Conservation (phyloP, 2,888 invertebrate species). For the Calameuta filiformis region DNA sequence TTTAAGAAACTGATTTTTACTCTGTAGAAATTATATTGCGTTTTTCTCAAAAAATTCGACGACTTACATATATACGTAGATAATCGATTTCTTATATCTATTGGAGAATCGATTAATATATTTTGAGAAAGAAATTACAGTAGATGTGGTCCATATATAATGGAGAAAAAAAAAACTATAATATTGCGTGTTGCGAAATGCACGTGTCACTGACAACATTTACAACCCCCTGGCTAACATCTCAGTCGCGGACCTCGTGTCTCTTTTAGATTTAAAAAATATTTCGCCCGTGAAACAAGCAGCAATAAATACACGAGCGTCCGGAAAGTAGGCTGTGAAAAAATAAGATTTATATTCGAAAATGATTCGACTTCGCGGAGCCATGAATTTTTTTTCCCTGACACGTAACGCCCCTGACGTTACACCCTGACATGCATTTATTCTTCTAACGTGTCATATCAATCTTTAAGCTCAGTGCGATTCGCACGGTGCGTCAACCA, state of each 20-base stretch:
- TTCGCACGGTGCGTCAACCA: background rate
- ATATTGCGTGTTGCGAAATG: slow-evolving; percentile 48
- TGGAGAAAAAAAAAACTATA: slow-evolving; percentile 42
- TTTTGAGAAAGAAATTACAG: background rate
- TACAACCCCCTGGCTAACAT: slow-evolving; percentile 40
- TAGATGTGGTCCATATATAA: background rate
- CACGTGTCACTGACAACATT: slow-evolving; percentile 44
- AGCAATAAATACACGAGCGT: slow-evolving; percentile 40
- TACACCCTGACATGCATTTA: background rate
- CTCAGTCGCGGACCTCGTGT: slow-evolving; percentile 26
- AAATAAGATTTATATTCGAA: slow-evolving; percentile 38
- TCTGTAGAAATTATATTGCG: background rate
- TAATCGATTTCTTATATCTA: too few species aligned
- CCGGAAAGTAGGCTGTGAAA: slow-evolving; percentile 43
- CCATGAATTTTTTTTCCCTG: background rate
- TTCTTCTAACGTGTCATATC: background rate
- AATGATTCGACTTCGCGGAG: background rate
- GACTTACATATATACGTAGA: too few species aligned
- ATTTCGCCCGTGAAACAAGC: slow-evolving; percentile 24
- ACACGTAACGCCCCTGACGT: background rate
- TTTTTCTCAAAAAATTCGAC: background rate
- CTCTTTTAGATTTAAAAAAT: background rate
- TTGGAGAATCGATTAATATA: background rate
- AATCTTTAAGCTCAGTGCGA: background rate
- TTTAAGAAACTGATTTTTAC: background rate